Base-by-base conservation (phyloP, 2,113 vertebrate genomes). In the Neogale vison region DNA sequence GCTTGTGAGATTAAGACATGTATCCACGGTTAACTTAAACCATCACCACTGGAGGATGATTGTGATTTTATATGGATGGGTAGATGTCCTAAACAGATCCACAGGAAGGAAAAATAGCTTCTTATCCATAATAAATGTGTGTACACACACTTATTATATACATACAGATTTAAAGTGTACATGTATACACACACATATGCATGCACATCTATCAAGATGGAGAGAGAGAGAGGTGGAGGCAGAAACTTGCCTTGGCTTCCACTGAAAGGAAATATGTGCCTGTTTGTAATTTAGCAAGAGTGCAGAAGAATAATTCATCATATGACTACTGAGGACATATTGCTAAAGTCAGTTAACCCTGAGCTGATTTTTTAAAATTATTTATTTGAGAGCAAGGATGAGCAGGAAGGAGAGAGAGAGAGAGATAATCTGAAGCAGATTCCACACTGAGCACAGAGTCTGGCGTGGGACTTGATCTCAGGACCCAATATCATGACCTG, bases 241-340 rank as follows among this genome's bases (percentile, higher is more conserved):
- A 52, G 15, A 67, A 34, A 20, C 13, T 76, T 92, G 61, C 36
- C 17, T 93, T 83, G 42, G 9, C 31, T 81, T 55, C 24, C 79
- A 85, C 55, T 61, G 81, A 86, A 74, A 0, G 59, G 39, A 79
- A 6, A 34, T 45, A 9, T 69, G 23, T 29, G 6, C 14, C 29
- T 96, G n/a, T 18, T 80, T 94, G 29, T 26, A 95, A 91, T 74
- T 45, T 69, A 59, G 84, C 80, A 72, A 67, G 15, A 74, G 20
- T 29, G 26, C 6, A 88, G 57, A 96, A 84, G 1, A 97, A 86
- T 1, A 39, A 18, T 52, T 82, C 23, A 23, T 9, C 13, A 42
- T 55, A 1, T 92, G 95, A 85, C 26, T 89, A 4, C 14, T 90
- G 20, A 26, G 90, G 11, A 59, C 92, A 20, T 61, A 83, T 26